These are phyloP conservation scores for Cathartes aura DNA, from an alignment of 2,113 vertebrate species.

Conservation along the genomic window DNA sequence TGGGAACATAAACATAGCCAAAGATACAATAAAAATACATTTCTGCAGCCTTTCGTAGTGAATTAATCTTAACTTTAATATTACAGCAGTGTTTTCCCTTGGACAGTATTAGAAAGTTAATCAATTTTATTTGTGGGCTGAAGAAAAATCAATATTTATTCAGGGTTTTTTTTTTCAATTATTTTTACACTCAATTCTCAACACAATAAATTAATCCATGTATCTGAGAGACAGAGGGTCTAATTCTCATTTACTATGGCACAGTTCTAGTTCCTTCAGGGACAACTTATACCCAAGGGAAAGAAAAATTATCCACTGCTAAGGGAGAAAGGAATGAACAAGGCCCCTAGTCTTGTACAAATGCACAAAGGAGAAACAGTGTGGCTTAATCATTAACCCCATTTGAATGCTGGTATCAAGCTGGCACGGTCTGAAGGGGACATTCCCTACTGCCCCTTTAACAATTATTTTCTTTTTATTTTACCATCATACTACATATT, in stretches of 20 bases:
- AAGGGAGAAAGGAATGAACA: not conserved
- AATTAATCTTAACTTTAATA: not conserved
- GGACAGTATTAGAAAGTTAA: not conserved
- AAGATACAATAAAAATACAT: not conserved
- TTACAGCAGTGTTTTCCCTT: not conserved
- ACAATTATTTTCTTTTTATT: not conserved
- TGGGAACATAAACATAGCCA: not conserved
- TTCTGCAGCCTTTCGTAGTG: not conserved
- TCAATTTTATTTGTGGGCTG: not conserved
- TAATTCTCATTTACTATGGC: not conserved
- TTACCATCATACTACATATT: not conserved
- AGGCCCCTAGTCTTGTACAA: not conserved
- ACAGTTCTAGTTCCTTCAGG: not conserved
- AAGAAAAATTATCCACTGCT: not conserved
- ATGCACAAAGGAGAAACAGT: not conserved
- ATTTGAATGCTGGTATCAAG: not conserved
- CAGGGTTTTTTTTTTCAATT: not conserved
- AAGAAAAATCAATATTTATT: conserved; percentile 8
- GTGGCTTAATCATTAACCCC: not conserved
- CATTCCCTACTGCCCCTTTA: not conserved
- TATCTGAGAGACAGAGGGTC: not conserved
- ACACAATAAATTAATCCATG: not conserved
- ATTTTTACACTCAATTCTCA: not conserved
- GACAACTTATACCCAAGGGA: not conserved
- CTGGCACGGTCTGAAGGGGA: not conserved